Percentiles rank a stretch among this genome's conserved stretches.
phyloP scores from a whole-genome alignment of 2,113 vertebrate species.

The Accipiter virgatus region DNA sequence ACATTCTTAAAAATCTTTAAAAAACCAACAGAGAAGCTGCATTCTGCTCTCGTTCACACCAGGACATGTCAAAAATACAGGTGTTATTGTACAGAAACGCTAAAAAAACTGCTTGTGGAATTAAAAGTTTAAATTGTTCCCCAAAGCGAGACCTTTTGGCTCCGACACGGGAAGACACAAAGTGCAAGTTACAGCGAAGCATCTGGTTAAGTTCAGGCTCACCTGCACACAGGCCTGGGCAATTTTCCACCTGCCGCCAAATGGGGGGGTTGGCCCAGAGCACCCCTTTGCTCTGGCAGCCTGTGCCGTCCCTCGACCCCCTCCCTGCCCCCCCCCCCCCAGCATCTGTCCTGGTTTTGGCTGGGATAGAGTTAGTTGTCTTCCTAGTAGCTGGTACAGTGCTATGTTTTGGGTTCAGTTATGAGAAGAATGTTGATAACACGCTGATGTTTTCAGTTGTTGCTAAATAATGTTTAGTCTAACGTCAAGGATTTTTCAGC shows the following conservation, averaged over 20 bases:
- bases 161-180: rapidly evolving
- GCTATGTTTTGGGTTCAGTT: too few species aligned
- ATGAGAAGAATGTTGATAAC: too few species aligned
- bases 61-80: background rate
- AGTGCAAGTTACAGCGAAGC: background rate
- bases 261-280: rapidly evolving
- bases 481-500: too few species aligned
- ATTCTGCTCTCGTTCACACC: background rate
- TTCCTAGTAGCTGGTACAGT: too few species aligned
- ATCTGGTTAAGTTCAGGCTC: background rate
- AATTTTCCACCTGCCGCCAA: background rate
- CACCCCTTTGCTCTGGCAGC: background rate
- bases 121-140: background rate
- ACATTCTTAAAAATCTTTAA: background rate
- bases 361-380: too few species aligned
- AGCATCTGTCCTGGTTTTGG: too few species aligned
- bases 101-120: background rate
- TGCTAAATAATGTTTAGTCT: too few species aligned
- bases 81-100: rapidly evolving
- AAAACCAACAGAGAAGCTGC: background rate
- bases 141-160: background rate
- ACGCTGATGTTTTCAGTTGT: too few species aligned
- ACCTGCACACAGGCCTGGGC: background rate
- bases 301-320: rapidly evolving
- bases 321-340: too few species aligned